Conservation (phyloP, 2,113 vertebrate genomes). For the Sander vitreus region DNA sequence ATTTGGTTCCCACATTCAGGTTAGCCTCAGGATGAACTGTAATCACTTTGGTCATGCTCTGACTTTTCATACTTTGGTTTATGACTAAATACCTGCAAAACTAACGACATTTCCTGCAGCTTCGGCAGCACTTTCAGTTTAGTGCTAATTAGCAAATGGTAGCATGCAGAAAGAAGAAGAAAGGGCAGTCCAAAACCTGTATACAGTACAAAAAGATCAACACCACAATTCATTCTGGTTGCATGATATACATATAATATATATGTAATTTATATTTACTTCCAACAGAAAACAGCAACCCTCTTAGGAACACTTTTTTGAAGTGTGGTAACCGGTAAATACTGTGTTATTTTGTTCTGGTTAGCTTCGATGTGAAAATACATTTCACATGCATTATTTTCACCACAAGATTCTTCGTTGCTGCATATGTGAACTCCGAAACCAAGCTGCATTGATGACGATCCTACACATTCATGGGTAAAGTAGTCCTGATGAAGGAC, state of each 20-base stretch:
- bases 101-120: not conserved
- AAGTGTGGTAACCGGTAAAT: not conserved
- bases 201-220: not conserved
- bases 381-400: constrained; percentile 2
- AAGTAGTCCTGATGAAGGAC: constrained; percentile 25
- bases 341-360: not conserved
- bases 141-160: not conserved
- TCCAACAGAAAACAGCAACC: constrained; percentile 4
- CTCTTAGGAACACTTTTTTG: not conserved
- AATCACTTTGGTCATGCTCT: not conserved
- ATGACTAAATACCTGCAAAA: not conserved
- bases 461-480: not conserved
- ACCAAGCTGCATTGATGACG: constrained; percentile 18
- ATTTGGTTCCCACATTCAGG: too few relatives aligned
- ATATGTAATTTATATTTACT: not conserved
- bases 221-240: not conserved
- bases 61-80: not conserved
- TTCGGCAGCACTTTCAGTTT: not conserved
- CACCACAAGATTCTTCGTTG: not conserved
- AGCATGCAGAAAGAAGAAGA: not conserved
- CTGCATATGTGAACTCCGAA: not conserved
- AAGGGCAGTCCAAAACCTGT: not conserved
- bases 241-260: not conserved
- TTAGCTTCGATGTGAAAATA: not conserved
- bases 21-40: not conserved